Conservation (phyloP, 2,113 vertebrate genomes). For the Brachionichthys hirsutus region DNA sequence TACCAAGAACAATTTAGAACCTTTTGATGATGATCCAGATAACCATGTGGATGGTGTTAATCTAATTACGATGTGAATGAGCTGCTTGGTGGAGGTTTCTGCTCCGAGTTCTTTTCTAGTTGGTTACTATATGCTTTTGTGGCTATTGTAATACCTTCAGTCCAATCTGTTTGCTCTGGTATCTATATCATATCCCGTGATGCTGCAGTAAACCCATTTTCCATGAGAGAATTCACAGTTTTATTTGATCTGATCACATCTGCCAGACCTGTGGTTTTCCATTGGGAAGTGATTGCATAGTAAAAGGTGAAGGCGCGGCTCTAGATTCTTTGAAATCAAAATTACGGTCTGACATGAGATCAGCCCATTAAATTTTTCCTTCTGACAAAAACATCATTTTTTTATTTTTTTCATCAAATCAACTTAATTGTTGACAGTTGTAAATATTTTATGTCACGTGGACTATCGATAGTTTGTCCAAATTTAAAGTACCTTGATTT, state of each 20-base stretch:
- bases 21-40: no score
- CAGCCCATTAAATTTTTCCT: background rate
- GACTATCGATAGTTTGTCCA: no score
- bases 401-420: no score
- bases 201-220: slow-evolving; percentile 12
- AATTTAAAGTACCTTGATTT: background rate
- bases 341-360: no score
- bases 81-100: no score
- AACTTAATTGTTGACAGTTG: no score
- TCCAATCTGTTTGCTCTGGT: slow-evolving; percentile 22
- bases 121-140: slow-evolving; percentile 15
- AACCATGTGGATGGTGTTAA: no score
- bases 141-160: slow-evolving; percentile 9
- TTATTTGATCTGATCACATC: slow-evolving; percentile 18
- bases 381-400: background rate
- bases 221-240: background rate
- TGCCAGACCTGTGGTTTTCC: background rate
- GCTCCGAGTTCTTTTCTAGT: no score
- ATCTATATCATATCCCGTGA: slow-evolving; percentile 13
- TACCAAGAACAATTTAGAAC: no score
- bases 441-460: no score
- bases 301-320: background rate
- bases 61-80: no score
- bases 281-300: background rate
- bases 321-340: background rate